These are phyloP conservation scores for Microctonus hyperodae DNA, from an alignment of 2,888 invertebrate species.

Conservation along the genomic window DNA sequence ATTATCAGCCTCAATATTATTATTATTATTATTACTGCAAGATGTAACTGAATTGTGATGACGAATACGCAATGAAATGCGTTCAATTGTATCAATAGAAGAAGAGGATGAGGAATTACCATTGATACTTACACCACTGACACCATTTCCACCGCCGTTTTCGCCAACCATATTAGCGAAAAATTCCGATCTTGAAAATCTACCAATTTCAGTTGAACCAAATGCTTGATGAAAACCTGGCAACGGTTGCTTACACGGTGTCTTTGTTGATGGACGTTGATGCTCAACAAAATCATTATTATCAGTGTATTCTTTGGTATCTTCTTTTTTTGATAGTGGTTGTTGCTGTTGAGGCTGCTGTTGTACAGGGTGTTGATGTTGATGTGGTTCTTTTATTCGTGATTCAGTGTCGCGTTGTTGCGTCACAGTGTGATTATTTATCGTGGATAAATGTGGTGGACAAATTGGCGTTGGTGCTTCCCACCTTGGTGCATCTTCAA, in stretches of 20 bases:
- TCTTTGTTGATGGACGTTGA: not conserved
- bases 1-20: slow-evolving; percentile 21
- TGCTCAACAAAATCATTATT: not conserved
- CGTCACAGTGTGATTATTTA: slow-evolving; percentile 29
- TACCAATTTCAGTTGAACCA: slow-evolving; percentile 86
- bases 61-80: slow-evolving; percentile 29
- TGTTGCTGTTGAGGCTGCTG: no score
- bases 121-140: slow-evolving; percentile 54
- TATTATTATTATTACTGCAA: slow-evolving; percentile 28
- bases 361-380: no score
- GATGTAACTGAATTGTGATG: slow-evolving; percentile 23
- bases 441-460: slow-evolving; percentile 10
- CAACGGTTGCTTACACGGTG: slow-evolving; percentile 65
- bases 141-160: slow-evolving; percentile 31
- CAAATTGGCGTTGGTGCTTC: slow-evolving; percentile 54
- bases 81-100: slow-evolving; percentile 31
- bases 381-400: slow-evolving; percentile 31
- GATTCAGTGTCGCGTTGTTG: slow-evolving; percentile 34
- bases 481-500: slow-evolving; percentile 55
- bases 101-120: no score
- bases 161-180: slow-evolving; percentile 70
- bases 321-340: slow-evolving; percentile 28
- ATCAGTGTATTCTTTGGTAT: slow-evolving; percentile 30
- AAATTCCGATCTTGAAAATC: slow-evolving; percentile 74
- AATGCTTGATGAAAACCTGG: slow-evolving; percentile 87